Evolutionary conservation across 2,888 invertebrate species (phyloP), one percentile per base, ranked within the genome.

Genomic region (Lissonota sp.): DNA sequence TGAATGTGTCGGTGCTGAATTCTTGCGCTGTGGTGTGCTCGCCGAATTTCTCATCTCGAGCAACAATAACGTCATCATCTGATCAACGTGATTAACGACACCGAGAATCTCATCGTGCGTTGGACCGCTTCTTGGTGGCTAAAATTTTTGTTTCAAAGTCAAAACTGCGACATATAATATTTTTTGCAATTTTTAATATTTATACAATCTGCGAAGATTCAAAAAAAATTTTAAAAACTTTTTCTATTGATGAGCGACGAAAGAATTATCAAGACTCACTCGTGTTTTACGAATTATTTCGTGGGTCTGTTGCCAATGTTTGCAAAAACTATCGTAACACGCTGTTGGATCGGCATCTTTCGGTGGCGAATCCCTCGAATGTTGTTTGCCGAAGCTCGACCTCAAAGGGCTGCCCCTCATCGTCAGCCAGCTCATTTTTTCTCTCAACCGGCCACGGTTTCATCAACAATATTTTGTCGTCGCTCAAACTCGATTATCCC

Each of bases 271-370:
- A 26, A 26, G 26, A 81, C 85, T 88, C 90, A 95, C 96, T 93
- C 96, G 95, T 55, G 95, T 96, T 86, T 95, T 95, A 84, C 95
- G 93, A 87, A 98, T 97, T 79, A 98, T 97, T 85, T 97, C 97
- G 88, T 95, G 93, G 1, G 97, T 97, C 92, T 98, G 98, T 89
- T 97, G 97, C 98, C 98, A 98, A 92, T 98, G 98, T 91, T 97
- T 97, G 91, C 96, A 96, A 93, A 98, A 98, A 89, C 98, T 98
- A 92, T 97, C 97, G 90, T 97, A 97, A 93, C 98, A 98, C 6
- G 98, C 98, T 71, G 97, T 96, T 0, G 97, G 97, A 93, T 98
- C 97, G 87, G 96, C 96, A 90, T 96, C 96, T 81, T 93, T 93
- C 6, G 95, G 95, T 4, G 95, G 95, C 7, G 96, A 95, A 87